Conservation (phyloP, 2,113 vertebrate genomes). For the Embiotoca jacksoni region DNA sequence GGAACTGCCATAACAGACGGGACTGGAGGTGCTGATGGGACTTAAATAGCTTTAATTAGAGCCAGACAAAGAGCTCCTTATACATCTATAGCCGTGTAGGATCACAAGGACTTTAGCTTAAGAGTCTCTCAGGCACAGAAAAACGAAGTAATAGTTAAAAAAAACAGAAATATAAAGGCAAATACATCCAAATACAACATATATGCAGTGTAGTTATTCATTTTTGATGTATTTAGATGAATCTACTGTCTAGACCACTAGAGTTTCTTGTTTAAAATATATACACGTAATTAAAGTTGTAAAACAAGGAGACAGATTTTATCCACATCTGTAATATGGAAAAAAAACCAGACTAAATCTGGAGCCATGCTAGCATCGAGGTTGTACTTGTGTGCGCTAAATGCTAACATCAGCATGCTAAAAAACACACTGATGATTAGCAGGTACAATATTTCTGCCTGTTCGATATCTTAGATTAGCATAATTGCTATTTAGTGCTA, state of each 20-base stretch:
- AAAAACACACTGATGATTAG: neutral
- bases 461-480: too few species aligned
- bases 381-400: neutral
- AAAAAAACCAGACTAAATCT: neutral
- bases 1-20: conserved; percentile 22
- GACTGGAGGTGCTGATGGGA: conserved; percentile 44
- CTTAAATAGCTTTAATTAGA: conserved; percentile 69
- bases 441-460: too few species aligned
- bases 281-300: neutral
- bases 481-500: too few species aligned
- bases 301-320: conserved; percentile 6
- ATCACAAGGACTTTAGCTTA: conserved; percentile 45
- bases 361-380: neutral
- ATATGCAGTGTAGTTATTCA: too few species aligned
- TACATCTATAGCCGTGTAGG: conserved; percentile 46
- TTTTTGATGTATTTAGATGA: too few species aligned
- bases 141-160: conserved; percentile 18
- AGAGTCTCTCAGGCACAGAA: conserved; percentile 23
- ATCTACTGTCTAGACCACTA: too few species aligned
- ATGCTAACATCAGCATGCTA: neutral
- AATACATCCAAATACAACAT: neutral
- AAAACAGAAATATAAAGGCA: conserved; percentile 10
- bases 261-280: neutral
- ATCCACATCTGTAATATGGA: neutral
- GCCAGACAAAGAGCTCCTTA: conserved; percentile 68